These are phyloP conservation scores for Tineola bisselliella DNA, from an alignment of 2,888 invertebrate genomes.

Conservation along the genomic window DNA sequence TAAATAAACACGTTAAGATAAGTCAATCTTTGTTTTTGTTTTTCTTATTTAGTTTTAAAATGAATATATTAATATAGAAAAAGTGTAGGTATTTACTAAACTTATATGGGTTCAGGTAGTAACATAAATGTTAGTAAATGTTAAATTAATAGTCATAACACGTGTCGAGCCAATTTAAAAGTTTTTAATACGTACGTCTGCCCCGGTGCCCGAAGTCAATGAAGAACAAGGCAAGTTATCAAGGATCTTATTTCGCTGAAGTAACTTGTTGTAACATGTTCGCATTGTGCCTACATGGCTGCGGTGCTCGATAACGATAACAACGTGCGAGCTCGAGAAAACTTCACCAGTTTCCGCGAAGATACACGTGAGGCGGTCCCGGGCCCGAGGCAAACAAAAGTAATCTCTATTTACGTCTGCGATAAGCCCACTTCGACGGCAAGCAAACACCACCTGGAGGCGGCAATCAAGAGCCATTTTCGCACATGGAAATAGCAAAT, in stretches of 20 bases:
- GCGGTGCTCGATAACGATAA: constrained; percentile 12
- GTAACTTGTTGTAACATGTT: constrained; percentile 12
- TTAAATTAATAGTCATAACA: background rate
- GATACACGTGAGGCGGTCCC: constrained; percentile 16
- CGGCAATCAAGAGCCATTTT: constrained; percentile 26
- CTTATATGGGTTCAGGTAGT: too few species aligned
- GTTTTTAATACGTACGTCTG: background rate
- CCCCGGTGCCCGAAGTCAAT: background rate
- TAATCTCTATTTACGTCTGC: constrained; percentile 29
- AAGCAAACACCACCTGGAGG: constrained; percentile 31
- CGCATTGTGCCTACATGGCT: constrained; percentile 11
- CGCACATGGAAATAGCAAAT: background rate
- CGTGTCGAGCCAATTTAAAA: background rate
- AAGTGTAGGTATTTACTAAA: too few species aligned
- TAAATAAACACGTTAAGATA: background rate
- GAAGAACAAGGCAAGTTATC: constrained; percentile 2
- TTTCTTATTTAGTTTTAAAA: background rate
- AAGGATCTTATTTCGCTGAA: constrained; percentile 10
- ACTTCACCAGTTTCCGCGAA: constrained; percentile 14
- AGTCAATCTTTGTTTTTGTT: background rate
- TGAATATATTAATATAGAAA: background rate
- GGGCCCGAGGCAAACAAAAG: constrained; percentile 20
- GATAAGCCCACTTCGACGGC: constrained; percentile 30
- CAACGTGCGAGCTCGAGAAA: constrained; percentile 14
- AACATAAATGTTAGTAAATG: too few species aligned